Conservation (phyloP, 1,140 invertebrate genomes). For the Brachionus angularis region DNA sequence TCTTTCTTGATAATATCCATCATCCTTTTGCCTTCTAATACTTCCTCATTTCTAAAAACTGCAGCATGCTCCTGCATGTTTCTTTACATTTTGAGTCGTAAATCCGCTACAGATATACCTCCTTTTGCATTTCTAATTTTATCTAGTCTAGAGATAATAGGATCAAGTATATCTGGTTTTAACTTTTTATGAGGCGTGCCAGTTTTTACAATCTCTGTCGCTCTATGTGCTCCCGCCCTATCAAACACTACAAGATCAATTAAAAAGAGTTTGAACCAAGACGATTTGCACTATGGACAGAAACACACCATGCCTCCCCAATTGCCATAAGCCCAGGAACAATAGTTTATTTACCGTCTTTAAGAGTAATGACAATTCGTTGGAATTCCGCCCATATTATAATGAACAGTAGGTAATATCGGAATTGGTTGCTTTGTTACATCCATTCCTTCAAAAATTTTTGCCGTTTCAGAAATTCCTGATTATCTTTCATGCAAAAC, state of each 20-base stretch:
- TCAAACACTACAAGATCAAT: slow-evolving; percentile 97
- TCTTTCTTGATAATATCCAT: slow-evolving; percentile 65
- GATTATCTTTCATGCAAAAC: slow-evolving; percentile 72
- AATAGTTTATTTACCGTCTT: slow-evolving; percentile 65
- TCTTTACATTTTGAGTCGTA: slow-evolving; percentile 88
- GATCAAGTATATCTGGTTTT: slow-evolving; percentile 76
- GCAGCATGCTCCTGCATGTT: slow-evolving; percentile 95
- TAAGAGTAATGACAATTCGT: slow-evolving; percentile 74
- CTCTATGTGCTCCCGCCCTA: slow-evolving; percentile 86
- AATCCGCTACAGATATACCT: slow-evolving; percentile 72
- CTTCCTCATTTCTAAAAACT: slow-evolving; percentile 86
- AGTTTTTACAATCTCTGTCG: slow-evolving; percentile 75
- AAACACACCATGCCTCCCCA: slow-evolving; percentile 69
- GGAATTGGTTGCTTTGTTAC: slow-evolving; percentile 94
- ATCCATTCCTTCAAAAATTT: slow-evolving; percentile 97
- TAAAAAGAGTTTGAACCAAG: slow-evolving; percentile 93
- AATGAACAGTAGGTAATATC: slow-evolving; percentile 94
- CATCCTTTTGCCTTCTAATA: slow-evolving; percentile 73
- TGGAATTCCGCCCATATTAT: slow-evolving; percentile 97
- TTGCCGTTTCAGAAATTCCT: slow-evolving; percentile 81
- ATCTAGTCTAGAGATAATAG: slow-evolving; percentile 87
- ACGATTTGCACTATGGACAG: slow-evolving; percentile 94
- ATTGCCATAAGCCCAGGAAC: slow-evolving; percentile 67
- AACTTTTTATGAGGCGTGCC: slow-evolving; percentile 71
- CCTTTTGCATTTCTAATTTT: slow-evolving; percentile 75